Evolutionary conservation across 2,888 invertebrate genomes (phyloP), one percentile per base, ranked within the genome.

Genomic region (Hesperia comma): DNA sequence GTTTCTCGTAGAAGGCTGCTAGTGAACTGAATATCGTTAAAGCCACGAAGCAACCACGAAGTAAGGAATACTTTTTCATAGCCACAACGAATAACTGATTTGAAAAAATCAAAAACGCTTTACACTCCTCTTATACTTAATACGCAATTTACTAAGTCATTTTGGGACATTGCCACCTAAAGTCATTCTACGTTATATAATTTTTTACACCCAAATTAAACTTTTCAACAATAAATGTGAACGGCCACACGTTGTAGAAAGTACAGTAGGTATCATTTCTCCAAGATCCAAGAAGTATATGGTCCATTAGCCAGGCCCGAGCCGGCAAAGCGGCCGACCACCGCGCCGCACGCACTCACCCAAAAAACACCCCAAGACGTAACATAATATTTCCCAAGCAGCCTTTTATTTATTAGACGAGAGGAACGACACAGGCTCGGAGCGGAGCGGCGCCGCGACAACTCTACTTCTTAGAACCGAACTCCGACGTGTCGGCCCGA

Each of bases 361-460:
- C 85, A 87, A 89, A 88, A 89, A 88, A 86, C 85, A 83, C 80
- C 84, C 86, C 82, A 76, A 84, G 82, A 86, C 86, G 92, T 92
- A 92, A 92, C 89, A 88, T 91, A 92, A 92, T 92, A 92, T 92
- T 90, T 90, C 87, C 90, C 89, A 84, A 87, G 86, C 85, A 90
- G 87, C 83, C 88, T 90, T 90, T 92, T 92, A 92, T 92, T 91
- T 92, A 92, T 91, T 88, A 86, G 87, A 82, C 77, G 83, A 76
- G 80, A 80, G 79, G 71, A 72, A 68, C 70, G 56, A 57, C 63
- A 55, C 70, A 68, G 80, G 74, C 73, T 79, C 73, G 74, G 78
- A 71, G 80, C 73, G 74, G 78, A 71, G 80, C 83, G 90, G 91
- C 92, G 92, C 92, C 92, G 90, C 85, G 88, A 88, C 91, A 90